These are phyloP conservation scores for Clarias platycephalus DNA, from an alignment of 2,797 vertebrate species.

Conservation along the genomic window DNA sequence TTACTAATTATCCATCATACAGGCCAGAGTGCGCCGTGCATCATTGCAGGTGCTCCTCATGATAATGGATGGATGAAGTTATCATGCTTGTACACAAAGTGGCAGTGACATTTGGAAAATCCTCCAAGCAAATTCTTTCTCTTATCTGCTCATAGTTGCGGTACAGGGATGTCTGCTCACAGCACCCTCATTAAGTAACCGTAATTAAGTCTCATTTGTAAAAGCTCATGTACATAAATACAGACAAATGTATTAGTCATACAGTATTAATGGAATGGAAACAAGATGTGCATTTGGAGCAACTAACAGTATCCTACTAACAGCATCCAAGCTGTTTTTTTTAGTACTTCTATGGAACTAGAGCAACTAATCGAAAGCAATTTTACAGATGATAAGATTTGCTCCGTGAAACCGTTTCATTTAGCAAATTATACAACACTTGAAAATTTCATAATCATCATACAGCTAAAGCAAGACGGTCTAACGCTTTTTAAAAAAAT, in stretches of 20 bases:
- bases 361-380: not conserved
- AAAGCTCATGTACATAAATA: slow-evolving; percentile 74
- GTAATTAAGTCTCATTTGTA: slow-evolving; percentile 81
- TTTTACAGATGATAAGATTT: not conserved
- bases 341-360: not conserved
- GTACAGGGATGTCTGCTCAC: slow-evolving; percentile 60
- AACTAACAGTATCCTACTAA: not conserved
- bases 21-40: slow-evolving; percentile 64
- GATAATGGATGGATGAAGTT: slow-evolving; percentile 85
- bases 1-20: slow-evolving; percentile 65
- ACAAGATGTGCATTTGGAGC: slow-evolving; percentile 50
- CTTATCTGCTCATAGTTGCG: slow-evolving; percentile 68
- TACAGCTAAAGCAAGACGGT: not conserved
- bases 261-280: slow-evolving; percentile 63
- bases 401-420: not conserved
- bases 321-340: not conserved
- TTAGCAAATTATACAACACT: not conserved
- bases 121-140: slow-evolving; percentile 74
- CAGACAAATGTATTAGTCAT: slow-evolving; percentile 69
- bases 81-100: slow-evolving; percentile 74
- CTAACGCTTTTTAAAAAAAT: not conserved
- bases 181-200: slow-evolving; percentile 77
- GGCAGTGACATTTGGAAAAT: slow-evolving; percentile 83
- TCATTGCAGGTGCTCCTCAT: slow-evolving; percentile 76
- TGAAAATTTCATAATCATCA: not conserved